Evolutionary conservation across 2,888 invertebrate species (phyloP).

Genomic region (Dasysyrphus albostriatus): DNA sequence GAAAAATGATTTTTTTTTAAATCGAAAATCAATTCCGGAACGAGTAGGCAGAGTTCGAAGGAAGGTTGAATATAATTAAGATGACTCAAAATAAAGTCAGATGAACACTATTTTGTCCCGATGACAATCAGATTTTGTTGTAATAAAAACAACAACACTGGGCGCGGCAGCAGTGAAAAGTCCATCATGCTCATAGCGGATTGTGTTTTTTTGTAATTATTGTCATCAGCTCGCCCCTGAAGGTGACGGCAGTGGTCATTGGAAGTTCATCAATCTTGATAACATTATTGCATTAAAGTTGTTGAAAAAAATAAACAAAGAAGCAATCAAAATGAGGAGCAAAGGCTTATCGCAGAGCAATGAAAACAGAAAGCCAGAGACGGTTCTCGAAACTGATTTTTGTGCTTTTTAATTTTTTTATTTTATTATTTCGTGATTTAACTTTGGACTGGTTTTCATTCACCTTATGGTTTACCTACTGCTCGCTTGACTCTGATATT

Average conservation of each 20-base stretch:
- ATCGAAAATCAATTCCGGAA: conserved; percentile 56
- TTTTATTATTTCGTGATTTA: too few species aligned
- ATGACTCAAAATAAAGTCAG: conserved; percentile 47
- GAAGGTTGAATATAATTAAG: conserved; percentile 19
- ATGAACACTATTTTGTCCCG: conserved; percentile 27
- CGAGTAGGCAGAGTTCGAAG: conserved; percentile 4
- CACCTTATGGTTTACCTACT: too few species aligned
- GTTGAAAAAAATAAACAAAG: conserved; percentile 32
- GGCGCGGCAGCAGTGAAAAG: neutral
- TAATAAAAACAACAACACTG: neutral
- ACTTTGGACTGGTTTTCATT: too few species aligned
- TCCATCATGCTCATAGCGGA: conserved; percentile 7
- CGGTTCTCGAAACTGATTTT: neutral
- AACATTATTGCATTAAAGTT: conserved; percentile 46
- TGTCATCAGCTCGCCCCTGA: conserved; percentile 61
- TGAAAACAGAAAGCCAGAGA: neutral
- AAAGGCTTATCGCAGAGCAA: neutral
- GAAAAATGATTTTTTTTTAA: neutral
- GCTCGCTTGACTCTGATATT: too few species aligned
- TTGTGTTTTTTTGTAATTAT: conserved; percentile 15
- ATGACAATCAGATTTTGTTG: conserved; percentile 27
- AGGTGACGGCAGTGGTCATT: conserved; percentile 35
- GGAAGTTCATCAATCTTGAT: conserved; percentile 67
- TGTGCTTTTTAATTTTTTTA: too few species aligned
- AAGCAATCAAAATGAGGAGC: conserved; percentile 15